Base-by-base conservation (phyloP, 2,113 vertebrate species). In the Pelvicachromis taeniatus region DNA sequence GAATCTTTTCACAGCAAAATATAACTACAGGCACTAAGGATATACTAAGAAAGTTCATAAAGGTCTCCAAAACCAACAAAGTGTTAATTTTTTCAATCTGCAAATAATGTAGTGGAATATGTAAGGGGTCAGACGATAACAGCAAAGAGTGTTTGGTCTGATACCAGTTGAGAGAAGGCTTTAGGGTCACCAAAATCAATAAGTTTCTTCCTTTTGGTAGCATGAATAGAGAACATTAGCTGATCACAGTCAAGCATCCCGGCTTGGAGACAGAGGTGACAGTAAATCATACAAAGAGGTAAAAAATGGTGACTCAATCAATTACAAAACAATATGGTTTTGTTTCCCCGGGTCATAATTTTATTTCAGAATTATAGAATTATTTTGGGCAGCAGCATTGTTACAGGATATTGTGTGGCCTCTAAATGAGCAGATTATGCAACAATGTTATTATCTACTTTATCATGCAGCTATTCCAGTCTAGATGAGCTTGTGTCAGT, bases 11-110 rank as follows among this genome's bases (percentile, higher is more conserved):
- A 4, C 6, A 0, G 50, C 50, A 53, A 17, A 53, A 9, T 53
- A 17, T 53, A 17, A 78, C 33, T 14, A 2, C 78, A 29, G 40
- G 42, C 35, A 2, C 19, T 42, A 19, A 21, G 6, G 33, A 33
- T 31, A 31, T 29, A 2, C 19, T 50, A 17, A n/a, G 6, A 78
- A 73, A 93, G 88, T 86, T 87, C 88, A 87, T 16, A 4, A 31
- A 31, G 81, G 84, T 91, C 48, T 58, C 26, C 58, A 61, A 83
- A 89, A 83, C 70, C 80, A 81, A 84, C 63, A 81, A 79, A 75
- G 55, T 63, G 14, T 48, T 70, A 17, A 12, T 13, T 9, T 53
- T 73, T 52, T 88, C 61, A 8, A 9, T 77, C 55, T 21, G 61
- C 61, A 79, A 79, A 68, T 65, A 59, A 23, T 87, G 29, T 33